These are phyloP conservation scores for Emmelina monodactyla DNA, from an alignment of 2,888 invertebrate genomes.

Conservation along the genomic window DNA sequence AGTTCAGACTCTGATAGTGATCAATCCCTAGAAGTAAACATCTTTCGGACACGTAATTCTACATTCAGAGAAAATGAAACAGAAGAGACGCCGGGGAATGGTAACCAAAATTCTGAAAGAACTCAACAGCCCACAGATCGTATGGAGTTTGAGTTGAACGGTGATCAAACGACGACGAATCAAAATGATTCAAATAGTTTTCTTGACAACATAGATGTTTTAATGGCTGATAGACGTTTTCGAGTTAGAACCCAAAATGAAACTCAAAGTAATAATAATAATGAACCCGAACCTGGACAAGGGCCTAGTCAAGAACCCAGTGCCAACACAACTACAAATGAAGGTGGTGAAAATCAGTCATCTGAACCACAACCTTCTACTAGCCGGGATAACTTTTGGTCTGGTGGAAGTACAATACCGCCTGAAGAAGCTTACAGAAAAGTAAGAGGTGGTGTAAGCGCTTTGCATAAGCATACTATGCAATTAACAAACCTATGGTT, in stretches of 20 bases:
- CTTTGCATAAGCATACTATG: slow-evolving; percentile 43
- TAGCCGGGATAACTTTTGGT: slow-evolving; percentile 38
- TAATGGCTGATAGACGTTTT: slow-evolving; percentile 34
- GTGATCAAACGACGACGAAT: slow-evolving; percentile 20
- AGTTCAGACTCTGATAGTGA: slow-evolving; percentile 54
- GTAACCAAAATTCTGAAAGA: slow-evolving; percentile 10
- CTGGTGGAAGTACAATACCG: slow-evolving; percentile 28
- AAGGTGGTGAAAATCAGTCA: background rate
- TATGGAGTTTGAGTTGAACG: slow-evolving; percentile 34
- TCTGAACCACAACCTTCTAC: slow-evolving; percentile 35
- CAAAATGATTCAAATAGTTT: slow-evolving; percentile 18
- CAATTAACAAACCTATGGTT: slow-evolving; percentile 47
- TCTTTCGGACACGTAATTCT: slow-evolving; percentile 44
- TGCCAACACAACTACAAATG: background rate
- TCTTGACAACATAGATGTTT: slow-evolving; percentile 28
- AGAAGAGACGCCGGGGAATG: background rate
- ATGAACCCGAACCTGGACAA: background rate
- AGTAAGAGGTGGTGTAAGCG: slow-evolving; percentile 41
- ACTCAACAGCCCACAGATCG: slow-evolving; percentile 27
- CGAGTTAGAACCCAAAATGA: slow-evolving; percentile 38
- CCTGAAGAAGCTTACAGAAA: slow-evolving; percentile 46
- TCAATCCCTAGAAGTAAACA: slow-evolving; percentile 45
- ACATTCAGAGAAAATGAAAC: slow-evolving; percentile 32
- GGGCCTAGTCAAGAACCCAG: background rate
- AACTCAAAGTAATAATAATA: background rate